phyloP scores from a whole-genome alignment of 2,797 vertebrate species.

The Macropus fuliginosus region DNA sequence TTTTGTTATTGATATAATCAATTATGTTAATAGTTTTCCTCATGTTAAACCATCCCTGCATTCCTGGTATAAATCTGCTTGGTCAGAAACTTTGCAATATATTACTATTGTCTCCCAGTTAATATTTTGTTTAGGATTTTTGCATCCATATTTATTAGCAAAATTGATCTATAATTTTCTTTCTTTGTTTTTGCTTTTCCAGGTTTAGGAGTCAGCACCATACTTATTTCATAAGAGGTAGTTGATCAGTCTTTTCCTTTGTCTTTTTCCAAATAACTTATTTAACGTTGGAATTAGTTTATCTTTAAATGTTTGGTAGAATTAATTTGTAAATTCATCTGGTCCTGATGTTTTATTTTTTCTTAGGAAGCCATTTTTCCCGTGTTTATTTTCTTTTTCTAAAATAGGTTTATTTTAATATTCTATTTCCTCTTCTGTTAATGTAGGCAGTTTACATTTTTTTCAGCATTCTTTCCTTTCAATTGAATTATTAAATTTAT shows the following conservation, averaged over 20 bases:
- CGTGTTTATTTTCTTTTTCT: neutral
- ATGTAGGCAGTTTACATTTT: neutral
- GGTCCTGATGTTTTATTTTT: neutral
- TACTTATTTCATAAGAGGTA: neutral
- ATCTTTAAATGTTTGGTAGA: neutral
- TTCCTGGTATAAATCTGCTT: neutral
- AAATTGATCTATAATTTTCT: neutral
- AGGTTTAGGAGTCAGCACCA: neutral
- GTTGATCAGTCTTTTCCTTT: neutral
- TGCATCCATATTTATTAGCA: neutral
- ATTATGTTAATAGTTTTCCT: neutral
- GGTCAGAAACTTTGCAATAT: neutral
- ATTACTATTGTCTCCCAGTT: neutral
- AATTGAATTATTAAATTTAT: neutral
- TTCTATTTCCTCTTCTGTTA: neutral
- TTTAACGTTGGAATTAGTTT: neutral
- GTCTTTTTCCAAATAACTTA: neutral
- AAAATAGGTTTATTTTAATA: neutral
- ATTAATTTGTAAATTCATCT: neutral
- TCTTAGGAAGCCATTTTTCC: neutral
- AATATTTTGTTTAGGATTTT: neutral
- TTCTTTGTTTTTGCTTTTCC: neutral
- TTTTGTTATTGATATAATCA: neutral
- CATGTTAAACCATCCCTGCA: neutral
- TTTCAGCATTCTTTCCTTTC: neutral